These are phyloP conservation scores for Propithecus coquereli DNA, from an alignment of 2,113 vertebrate genomes.

Conservation along the genomic window DNA sequence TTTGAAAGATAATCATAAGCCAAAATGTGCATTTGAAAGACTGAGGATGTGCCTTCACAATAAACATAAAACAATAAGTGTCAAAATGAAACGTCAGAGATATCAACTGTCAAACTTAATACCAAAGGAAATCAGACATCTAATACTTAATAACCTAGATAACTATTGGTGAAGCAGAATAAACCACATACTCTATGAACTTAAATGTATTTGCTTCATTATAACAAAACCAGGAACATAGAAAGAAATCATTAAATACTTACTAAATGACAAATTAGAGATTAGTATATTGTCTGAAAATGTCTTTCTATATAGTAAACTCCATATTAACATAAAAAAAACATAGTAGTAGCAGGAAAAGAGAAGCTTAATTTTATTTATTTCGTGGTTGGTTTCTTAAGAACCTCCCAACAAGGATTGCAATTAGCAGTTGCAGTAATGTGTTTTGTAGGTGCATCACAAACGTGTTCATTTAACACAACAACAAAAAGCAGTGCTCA, in stretches of 20 bases:
- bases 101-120: no score
- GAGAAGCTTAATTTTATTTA: conserved; percentile 22
- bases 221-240: not conserved
- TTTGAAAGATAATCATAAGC: no score
- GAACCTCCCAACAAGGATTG: not conserved
- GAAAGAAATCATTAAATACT: not conserved
- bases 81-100: no score
- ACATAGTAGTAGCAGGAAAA: not conserved
- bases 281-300: not conserved
- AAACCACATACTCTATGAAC: not conserved
- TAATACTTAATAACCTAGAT: not conserved
- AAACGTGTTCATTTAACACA: conserved; percentile 30
- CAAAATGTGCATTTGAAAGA: no score
- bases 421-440: conserved; percentile 32
- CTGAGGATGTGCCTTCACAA: no score
- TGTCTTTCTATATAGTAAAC: not conserved
- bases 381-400: conserved; percentile 4
- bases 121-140: no score
- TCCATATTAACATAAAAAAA: not conserved
- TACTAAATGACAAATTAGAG: not conserved
- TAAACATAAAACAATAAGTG: no score
- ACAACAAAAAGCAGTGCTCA: not conserved
- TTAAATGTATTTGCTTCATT: not conserved
- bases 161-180: not conserved
- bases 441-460: not conserved